Evolutionary conservation across 2,797 vertebrate species (phyloP), one percentile per base, ranked within the genome.

Genomic region (Pantherophis alleghaniensis): DNA sequence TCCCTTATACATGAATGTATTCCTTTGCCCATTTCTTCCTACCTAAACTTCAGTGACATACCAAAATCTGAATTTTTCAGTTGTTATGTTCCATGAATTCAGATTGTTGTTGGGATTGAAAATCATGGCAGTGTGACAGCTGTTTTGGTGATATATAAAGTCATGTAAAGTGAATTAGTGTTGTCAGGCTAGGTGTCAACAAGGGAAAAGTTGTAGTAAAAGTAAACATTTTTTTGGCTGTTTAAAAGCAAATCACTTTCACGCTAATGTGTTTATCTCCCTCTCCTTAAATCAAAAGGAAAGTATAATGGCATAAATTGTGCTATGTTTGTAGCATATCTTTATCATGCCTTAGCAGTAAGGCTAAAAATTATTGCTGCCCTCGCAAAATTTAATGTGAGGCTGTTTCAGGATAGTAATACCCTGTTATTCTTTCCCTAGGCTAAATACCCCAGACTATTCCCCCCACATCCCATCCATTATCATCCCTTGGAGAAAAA

Each of bases 51-150:
- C 18, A 60, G 59, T 60, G 59, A 60, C 20, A 7, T 2, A 7
- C 59, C 59, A 7, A 60, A 60, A 60, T 60, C 59, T 60, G 6
- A 60, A 7, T 60, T 60, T 2, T 60, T 60, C 59, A 24, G 7
- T 91, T 90, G 0, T 91, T 90, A 94, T 94, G 42, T 89, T 94
- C 1, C 1, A 32, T 22, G 88, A 94, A 4, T 93, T 95, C 42
- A 56, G 66, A 95, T 92, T 37, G 51, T 93, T 83, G 90, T 74
- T 95, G 93, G 87, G 59, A 86, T 28, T 93, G 94, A 91, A 94
- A 95, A 91, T 95, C 32, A 9, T 95, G 94, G 14, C 37, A 88
- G 59, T 86, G 24, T 94, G 74, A 74, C 94, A 0, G 7, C 22
- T 95, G 0, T 94, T 95, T 57, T 66, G 5, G 89, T 37, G 61